Evolutionary conservation across 2,797 vertebrate species (phyloP), one percentile per base, ranked within the genome.

Genomic region (Sylvilagus floridanus): DNA sequence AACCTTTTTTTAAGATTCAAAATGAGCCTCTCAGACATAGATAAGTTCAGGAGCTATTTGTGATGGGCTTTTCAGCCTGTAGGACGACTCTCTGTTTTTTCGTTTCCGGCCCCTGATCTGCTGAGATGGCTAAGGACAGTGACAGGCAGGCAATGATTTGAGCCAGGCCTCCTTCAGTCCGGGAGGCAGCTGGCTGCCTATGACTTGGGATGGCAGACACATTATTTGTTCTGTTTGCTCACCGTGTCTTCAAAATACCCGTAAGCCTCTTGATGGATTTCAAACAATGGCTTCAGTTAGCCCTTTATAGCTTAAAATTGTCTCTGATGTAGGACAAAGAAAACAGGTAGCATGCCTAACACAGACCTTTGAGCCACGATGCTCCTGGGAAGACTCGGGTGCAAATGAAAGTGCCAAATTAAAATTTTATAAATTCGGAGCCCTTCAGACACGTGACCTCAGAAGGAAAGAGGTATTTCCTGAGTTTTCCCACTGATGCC

Each of bases 201-300:
- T 42, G 28, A 77, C 86, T 79, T 4, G 3, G 60, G 66, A 35
- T 60, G 79, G 78, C 52, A 94, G 85, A n/a, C 35, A 66, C 10
- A 24, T 35, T 37, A 66, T 92, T 72, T 95, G 94, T 75, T 81
- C 71, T 83, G 2, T 75, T 91, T 22, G 82, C 30, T 92, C 22
- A 42, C 9, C 83, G 47, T 73, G 62, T 90, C 75, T 94, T 95
- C 83, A 92, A 84, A 94, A 76, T 24, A 77, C 60, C 32, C 83
- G 68, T 76, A 88, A 90, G 60, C 30, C 73, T 96, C 78, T 57
- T 17, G 19, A 21, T 16, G 54, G 71, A 88, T 86, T 92, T 96
- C 84, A 96, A 94, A 84, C 79, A 93, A 92, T 65, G 66, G 63
- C 73, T 95, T 95, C 32, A 28, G 42, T 94, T 95, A 96, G 88